Evolutionary conservation across 2,797 vertebrate species (phyloP).

Genomic region (Melanotaenia maccullochi): DNA sequence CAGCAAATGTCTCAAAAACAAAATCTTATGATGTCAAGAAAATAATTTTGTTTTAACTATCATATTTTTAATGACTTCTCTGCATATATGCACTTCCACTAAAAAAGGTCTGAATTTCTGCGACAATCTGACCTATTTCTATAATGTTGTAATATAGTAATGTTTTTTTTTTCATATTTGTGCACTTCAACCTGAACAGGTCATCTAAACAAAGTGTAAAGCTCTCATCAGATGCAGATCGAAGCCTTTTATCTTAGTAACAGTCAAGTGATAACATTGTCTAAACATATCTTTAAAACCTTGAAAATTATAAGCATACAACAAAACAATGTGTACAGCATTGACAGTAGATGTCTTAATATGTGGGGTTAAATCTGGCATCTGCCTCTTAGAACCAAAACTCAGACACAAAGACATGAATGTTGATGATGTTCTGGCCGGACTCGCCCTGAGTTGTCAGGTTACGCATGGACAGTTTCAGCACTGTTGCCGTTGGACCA

Average conservation of each 20-base stretch:
- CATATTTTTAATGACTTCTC: constrained; percentile 47
- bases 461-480: constrained; percentile 95
- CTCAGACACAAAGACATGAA: constrained; percentile 93
- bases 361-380: constrained; percentile 14
- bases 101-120: constrained; percentile 32
- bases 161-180: constrained; percentile 27
- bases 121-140: constrained; percentile 8
- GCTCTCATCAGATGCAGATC: constrained; percentile 63
- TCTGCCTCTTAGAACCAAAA: constrained; percentile 90
- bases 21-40: constrained; percentile 49
- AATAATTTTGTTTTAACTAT: constrained; percentile 48
- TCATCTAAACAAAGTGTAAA: constrained; percentile 51
- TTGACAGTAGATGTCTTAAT: constrained; percentile 37
- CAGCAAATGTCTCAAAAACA: constrained; percentile 58
- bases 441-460: constrained; percentile 88
- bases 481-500: constrained; percentile 86
- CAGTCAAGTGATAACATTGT: constrained; percentile 32
- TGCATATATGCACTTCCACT: constrained; percentile 72
- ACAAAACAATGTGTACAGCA: constrained; percentile 52
- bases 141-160: constrained; percentile 16
- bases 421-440: constrained; percentile 91
- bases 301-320: constrained; percentile 38
- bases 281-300: constrained; percentile 41
- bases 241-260: constrained; percentile 53
- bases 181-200: constrained; percentile 57